A percentile compares a stretch with the other conserved stretches of the same genome.
Evolutionary conservation across 2,888 invertebrate species (phyloP).

Genomic region (Syritta pipiens): DNA sequence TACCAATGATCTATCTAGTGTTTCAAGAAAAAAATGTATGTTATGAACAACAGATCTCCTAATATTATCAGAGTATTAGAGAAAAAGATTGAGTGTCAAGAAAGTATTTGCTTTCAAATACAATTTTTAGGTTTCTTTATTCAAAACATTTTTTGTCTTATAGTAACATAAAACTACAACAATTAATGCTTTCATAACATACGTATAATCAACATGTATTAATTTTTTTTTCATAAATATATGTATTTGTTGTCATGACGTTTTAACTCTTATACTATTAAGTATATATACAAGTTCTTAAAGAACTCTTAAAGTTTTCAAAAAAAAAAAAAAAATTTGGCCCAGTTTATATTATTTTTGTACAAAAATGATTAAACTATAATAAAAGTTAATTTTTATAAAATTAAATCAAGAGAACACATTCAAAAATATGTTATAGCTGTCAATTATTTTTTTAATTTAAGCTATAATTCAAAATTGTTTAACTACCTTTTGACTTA

Average conservation of each 20-base stretch:
- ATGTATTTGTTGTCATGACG: slow-evolving; percentile 65
- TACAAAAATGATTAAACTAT: slow-evolving; percentile 56
- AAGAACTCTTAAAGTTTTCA: slow-evolving; percentile 49
- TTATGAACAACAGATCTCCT: too few relatives aligned
- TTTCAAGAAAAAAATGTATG: too few relatives aligned
- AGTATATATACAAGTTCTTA: slow-evolving; percentile 76
- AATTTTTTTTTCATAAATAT: slow-evolving; percentile 68
- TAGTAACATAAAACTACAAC: neutral
- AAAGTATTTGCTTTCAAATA: neutral
- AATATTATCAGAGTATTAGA: too few relatives aligned
- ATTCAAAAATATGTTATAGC: slow-evolving; percentile 34
- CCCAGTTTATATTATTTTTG: slow-evolving; percentile 48
- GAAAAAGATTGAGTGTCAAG: neutral
- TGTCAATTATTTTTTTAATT: slow-evolving; percentile 1
- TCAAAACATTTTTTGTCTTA: neutral
- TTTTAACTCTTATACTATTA: slow-evolving; percentile 77
- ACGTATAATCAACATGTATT: too few relatives aligned
- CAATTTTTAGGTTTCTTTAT: neutral
- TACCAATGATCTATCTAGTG: too few relatives aligned
- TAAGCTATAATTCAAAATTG: neutral
- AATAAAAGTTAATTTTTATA: slow-evolving; percentile 27
- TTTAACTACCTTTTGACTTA: neutral
- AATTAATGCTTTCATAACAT: slow-evolving; percentile 1
- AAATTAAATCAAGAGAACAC: slow-evolving; percentile 51
- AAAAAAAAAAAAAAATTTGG: slow-evolving; percentile 52